Percentiles rank a stretch among this genome's conserved stretches.
These are phyloP conservation scores for Vespertilio murinus DNA, from an alignment of 2,797 vertebrate species.

Conservation along the genomic window DNA sequence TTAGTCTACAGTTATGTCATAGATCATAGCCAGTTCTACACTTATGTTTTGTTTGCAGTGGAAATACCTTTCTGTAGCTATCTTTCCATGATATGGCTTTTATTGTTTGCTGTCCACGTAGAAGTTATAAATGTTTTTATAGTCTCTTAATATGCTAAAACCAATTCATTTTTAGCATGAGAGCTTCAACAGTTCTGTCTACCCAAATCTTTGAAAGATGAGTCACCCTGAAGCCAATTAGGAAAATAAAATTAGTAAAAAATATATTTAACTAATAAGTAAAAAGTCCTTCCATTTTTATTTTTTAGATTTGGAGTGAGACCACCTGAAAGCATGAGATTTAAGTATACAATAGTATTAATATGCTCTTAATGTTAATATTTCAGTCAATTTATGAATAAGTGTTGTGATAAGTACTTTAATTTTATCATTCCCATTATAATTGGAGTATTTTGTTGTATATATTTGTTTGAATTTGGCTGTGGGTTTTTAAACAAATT, in stretches of 20 bases:
- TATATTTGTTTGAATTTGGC: constrained; percentile 49
- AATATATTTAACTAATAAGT: constrained; percentile 27
- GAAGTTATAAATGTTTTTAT: constrained; percentile 54
- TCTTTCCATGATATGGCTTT: constrained; percentile 27
- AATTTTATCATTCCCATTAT: constrained; percentile 48
- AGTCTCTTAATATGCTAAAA: constrained; percentile 29
- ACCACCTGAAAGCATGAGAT: constrained; percentile 38
- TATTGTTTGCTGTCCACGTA: constrained; percentile 24
- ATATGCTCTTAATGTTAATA: constrained; percentile 40
- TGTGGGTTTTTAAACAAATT: constrained; percentile 54
- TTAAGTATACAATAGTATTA: constrained; percentile 44
- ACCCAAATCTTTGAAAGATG: constrained; percentile 40
- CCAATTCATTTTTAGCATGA: constrained; percentile 25
- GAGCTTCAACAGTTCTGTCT: not conserved
- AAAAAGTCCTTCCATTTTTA: constrained; percentile 34
- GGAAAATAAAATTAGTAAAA: constrained; percentile 47
- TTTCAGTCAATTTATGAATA: constrained; percentile 48
- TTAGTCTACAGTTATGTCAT: constrained; percentile 9
- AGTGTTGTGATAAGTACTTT: constrained; percentile 16
- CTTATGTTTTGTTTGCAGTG: constrained; percentile 5
- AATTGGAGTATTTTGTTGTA: constrained; percentile 19
- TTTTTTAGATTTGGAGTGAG: constrained; percentile 47
- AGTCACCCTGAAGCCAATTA: constrained; percentile 48
- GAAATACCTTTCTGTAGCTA: constrained; percentile 11
- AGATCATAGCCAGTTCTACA: constrained; percentile 13